A percentile compares a stretch with the other conserved stretches of the same genome.
These are phyloP conservation scores for Calycopis cecrops DNA, from an alignment of 1,140 invertebrate genomes.

Conservation along the genomic window DNA sequence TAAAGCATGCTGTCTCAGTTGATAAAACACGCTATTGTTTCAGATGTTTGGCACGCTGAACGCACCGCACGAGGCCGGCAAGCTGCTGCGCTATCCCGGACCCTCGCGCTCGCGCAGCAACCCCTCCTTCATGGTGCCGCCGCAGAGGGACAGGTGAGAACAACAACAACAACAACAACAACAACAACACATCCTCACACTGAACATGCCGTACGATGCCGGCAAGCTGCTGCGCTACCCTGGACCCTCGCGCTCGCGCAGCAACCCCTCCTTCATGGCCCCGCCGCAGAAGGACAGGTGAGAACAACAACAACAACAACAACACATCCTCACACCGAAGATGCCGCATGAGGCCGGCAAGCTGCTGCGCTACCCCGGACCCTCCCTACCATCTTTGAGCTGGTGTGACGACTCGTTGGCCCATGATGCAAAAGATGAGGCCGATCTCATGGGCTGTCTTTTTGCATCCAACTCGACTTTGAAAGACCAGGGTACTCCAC, in stretches of 20 bases:
- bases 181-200: no score
- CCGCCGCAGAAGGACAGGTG: conserved; percentile 63
- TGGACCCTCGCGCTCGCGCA: conserved; percentile 52
- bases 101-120: conserved; percentile 50
- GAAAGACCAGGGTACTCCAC: no score
- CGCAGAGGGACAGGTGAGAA: conserved; percentile 56
- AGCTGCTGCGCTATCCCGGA: conserved; percentile 59
- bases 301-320: no score
- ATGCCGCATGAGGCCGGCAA: conserved; percentile 58
- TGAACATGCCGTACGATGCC: conserved; percentile 55
- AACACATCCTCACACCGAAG: conserved; percentile 60
- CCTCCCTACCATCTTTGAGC: no score
- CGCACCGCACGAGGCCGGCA: conserved; percentile 55
- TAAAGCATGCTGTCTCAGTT: no score
- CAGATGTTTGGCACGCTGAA: conserved; percentile 68
- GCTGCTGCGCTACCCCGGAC: conserved; percentile 59
- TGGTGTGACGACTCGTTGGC: no score
- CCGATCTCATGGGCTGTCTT: no score
- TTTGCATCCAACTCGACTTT: no score
- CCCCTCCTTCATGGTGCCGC: conserved; percentile 57
- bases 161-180: no score
- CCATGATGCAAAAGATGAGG: no score
- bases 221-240: conserved; percentile 63
- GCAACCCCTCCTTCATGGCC: conserved; percentile 51
- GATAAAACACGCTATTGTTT: no score